Evolutionary conservation across 1,140 invertebrate species (phyloP).

Genomic region (Onthophagus taurus): DNA sequence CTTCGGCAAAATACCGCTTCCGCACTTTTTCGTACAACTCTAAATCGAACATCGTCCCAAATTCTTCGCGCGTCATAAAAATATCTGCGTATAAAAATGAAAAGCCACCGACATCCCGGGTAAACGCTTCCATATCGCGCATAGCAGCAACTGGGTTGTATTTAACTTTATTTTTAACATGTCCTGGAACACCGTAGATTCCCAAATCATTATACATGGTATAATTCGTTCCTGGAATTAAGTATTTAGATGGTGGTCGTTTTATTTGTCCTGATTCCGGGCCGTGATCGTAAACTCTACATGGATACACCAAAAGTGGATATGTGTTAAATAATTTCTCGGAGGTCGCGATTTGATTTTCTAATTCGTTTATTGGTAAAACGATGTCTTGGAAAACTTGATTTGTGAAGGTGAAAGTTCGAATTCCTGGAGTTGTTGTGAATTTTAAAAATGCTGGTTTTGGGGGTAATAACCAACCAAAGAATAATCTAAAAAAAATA

Average conservation of each 20-base stretch:
- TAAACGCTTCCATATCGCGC: slow-evolving; percentile 48
- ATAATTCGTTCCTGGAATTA: slow-evolving; percentile 43
- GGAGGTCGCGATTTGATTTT: slow-evolving; percentile 43
- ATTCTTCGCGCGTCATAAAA: slow-evolving; percentile 51
- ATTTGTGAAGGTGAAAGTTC: slow-evolving; percentile 47
- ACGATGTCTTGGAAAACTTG: slow-evolving; percentile 51
- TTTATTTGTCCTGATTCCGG: slow-evolving; percentile 39
- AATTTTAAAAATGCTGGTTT: slow-evolving; percentile 44
- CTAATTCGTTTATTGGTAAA: slow-evolving; percentile 43
- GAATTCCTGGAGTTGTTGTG: slow-evolving; percentile 43
- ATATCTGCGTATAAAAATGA: slow-evolving; percentile 55
- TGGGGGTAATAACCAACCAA: slow-evolving; percentile 41
- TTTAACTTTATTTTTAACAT: slow-evolving; percentile 39
- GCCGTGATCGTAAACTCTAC: slow-evolving; percentile 45
- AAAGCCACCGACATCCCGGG: slow-evolving; percentile 45
- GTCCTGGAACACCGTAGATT: slow-evolving; percentile 48
- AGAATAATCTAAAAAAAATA: slow-evolving; percentile 20
- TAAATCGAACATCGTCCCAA: slow-evolving; percentile 46
- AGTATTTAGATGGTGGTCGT: slow-evolving; percentile 37
- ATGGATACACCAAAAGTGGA: slow-evolving; percentile 48
- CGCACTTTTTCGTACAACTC: slow-evolving; percentile 42
- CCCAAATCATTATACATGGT: slow-evolving; percentile 48
- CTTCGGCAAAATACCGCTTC: slow-evolving; percentile 41
- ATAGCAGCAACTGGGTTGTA: slow-evolving; percentile 45
- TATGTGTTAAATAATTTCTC: slow-evolving; percentile 44